These are phyloP conservation scores for Stomatorhinus walkeri DNA, from an alignment of 2,797 vertebrate genomes.

Conservation along the genomic window DNA sequence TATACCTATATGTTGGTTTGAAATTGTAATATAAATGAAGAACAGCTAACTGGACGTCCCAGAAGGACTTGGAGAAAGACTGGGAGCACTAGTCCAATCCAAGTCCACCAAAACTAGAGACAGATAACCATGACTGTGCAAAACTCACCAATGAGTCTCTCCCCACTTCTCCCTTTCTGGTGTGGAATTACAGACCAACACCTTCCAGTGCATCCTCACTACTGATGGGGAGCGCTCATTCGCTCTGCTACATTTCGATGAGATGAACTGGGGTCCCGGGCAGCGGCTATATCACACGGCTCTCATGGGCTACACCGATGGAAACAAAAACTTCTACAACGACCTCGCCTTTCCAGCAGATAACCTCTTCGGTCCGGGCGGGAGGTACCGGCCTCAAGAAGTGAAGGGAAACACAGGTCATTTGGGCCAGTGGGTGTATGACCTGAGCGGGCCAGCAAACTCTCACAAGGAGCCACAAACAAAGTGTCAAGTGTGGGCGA, in stretches of 20 bases:
- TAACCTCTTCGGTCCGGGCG: conserved; percentile 56
- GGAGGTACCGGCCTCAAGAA: conserved; percentile 65
- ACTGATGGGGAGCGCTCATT: conserved; percentile 64
- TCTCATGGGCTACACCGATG: conserved; percentile 67
- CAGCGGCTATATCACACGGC: conserved; percentile 58
- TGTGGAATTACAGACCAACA: conserved; percentile 57
- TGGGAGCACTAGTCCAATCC: neutral
- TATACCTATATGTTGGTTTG: neutral
- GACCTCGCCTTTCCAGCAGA: conserved; percentile 51
- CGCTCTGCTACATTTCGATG: conserved; percentile 60
- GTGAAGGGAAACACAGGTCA: conserved; percentile 52
- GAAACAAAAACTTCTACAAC: conserved; percentile 45
- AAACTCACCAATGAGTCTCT: neutral
- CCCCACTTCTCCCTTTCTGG: neutral
- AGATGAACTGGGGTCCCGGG: conserved; percentile 67
- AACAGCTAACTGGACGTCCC: neutral
- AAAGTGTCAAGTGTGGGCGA: conserved; percentile 62
- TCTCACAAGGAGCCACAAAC: conserved; percentile 40
- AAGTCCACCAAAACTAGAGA: neutral
- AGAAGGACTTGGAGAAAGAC: neutral
- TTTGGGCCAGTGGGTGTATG: conserved; percentile 60
- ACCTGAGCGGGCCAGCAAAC: conserved; percentile 44
- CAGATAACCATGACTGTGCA: neutral
- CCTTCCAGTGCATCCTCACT: conserved; percentile 71
- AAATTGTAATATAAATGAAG: neutral